Base-by-base conservation (phyloP, 2,113 vertebrate genomes). In the Nipponia nippon region DNA sequence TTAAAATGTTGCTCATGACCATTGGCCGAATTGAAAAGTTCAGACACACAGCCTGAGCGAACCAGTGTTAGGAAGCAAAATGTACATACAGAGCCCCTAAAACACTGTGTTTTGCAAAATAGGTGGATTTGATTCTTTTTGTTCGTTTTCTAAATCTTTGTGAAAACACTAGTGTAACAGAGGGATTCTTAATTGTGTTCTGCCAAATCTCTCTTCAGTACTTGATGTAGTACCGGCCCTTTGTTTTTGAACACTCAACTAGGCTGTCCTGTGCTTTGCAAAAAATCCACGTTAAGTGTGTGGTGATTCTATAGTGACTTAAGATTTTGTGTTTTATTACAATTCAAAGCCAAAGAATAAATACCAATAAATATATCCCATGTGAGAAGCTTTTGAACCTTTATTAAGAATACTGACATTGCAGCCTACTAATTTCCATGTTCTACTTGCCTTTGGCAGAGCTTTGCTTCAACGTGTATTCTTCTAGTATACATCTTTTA, bases 21-120 rank as follows among this genome's bases (percentile, higher is more conserved):
- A 20, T 17, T 81, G 23, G 5, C 38, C 1, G 0, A 67, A 59
- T 23, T 61, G 9, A 49, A 65, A 83, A 83, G 52, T 6, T 86
- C 40, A 83, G n/a, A 34, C 4, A 30, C 0, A 0, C 7, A 2
- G 9, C n/a, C 30, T 42, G 47, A 59, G 30, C 3, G 1, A 87
- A 63, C 20, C n/a, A 26, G 13, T 72, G 13, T 15, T 52, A 27
- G 36, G 44, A 87, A 50, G 7, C 7, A 71, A 72, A 78, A 71
- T n/a, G 32, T 15, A 26, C 27, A 10, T 23, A 9, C 1, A 58
- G 26, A 72, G 25, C 6, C 25, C 87, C 59, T 86, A 30, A 67
- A 93, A 15, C 11, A 44, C 46, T 13, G 4, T 38, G 16, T 38
- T 94, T 77, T 89, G 50, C 46, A 61, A 34, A 69, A 61, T 56